Evolutionary conservation across 2,888 invertebrate genomes (phyloP), one percentile per base, ranked within the genome.

Genomic region (Drosophila bunnanda): DNA sequence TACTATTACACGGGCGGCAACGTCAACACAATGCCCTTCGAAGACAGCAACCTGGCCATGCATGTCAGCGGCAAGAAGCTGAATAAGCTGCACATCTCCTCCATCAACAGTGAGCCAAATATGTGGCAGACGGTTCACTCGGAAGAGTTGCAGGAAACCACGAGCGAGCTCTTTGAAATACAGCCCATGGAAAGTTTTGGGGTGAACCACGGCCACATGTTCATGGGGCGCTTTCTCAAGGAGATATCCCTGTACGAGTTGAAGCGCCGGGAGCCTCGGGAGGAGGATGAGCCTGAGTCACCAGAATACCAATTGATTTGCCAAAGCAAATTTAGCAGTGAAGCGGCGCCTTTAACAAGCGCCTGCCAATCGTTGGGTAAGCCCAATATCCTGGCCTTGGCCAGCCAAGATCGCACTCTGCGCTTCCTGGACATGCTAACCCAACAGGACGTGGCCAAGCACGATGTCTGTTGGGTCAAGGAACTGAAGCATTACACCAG

Each of bases 1-100:
- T 92, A 90, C 68, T 92, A 91, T 46, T 92, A 90, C 61, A 91
- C 91, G 0, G 91, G 91, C 3, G 92, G 92, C 10, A 92, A 90
- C 79, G 70, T 92, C 1, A 78, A 78, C 59, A 44, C 77, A 2
- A 38, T 88, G 50, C 58, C 53, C 0, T 61, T 79, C 4, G 9
- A 53, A 1, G 28, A 17, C 0, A 54, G 54, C 38, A 38, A 25
- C n/a, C 36, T 87, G 54, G 80, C 89, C 0, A 30, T 90, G 52
- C 92, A 92, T 69, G 81, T 82, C 0, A 76, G 67, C 34, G 91
- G 91, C 0, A 56, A 69, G 3, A 64, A 77, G 7, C 53, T 91
- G 36, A 74, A 57, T 12, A 56, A 74, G 7, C 6, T 83, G 12
- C 22, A 79, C 55, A 15, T 79, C 0, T 84, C 82, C 0, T 13